phyloP scores from a whole-genome alignment of 2,113 vertebrate species.

The Caracal caracal region DNA sequence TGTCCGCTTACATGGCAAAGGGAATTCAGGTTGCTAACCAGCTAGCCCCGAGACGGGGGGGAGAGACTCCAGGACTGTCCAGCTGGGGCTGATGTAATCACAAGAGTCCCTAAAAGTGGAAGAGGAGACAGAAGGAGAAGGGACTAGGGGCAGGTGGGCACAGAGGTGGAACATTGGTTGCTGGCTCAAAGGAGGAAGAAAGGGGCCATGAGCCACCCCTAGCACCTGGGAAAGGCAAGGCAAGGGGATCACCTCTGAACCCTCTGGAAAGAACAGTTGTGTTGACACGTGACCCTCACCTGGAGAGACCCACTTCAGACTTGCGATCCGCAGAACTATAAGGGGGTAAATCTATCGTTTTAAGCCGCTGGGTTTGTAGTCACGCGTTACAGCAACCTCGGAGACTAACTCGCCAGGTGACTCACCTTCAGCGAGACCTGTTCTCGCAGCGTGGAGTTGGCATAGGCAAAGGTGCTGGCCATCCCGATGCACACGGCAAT shows the following conservation, averaged over 20 bases:
- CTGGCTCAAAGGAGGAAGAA: background rate
- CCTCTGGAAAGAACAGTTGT: background rate
- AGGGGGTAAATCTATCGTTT: fast-evolving
- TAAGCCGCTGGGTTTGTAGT: background rate
- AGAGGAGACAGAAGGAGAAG: background rate
- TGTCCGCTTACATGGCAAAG: background rate
- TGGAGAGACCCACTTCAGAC: background rate
- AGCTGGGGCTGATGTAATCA: background rate
- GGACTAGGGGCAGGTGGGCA: background rate
- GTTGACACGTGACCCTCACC: fast-evolving
- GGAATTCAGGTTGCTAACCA: background rate
- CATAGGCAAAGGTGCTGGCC: conserved; percentile 97
- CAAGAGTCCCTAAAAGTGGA: background rate
- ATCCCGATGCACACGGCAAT: conserved; percentile 97
- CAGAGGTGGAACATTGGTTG: background rate
- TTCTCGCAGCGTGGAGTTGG: conserved; percentile 94
- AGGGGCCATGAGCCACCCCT: background rate
- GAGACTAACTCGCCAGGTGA: background rate
- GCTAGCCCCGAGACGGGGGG: background rate
- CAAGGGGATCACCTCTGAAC: background rate
- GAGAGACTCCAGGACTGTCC: background rate
- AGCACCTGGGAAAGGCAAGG: background rate
- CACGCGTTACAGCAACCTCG: fast-evolving
- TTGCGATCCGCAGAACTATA: background rate
- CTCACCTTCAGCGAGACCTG: conserved; percentile 97